phyloP scores from a whole-genome alignment of 2,113 vertebrate genomes.

The Capreolus pygargus region DNA sequence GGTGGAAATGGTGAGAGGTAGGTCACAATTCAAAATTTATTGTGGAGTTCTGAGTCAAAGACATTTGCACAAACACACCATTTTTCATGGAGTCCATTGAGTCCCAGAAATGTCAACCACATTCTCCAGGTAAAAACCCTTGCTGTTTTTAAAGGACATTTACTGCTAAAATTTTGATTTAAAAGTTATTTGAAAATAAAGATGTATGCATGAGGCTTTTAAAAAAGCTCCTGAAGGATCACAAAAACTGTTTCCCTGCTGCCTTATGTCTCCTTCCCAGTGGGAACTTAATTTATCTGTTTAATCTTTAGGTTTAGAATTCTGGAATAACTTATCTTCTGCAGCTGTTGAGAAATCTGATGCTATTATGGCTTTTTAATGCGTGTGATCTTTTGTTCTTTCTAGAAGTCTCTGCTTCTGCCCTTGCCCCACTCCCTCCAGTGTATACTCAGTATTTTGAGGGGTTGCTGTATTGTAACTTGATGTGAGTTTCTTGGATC shows the following conservation, averaged over 20 bases:
- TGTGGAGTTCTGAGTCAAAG: not conserved
- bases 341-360: not conserved
- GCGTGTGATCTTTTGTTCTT: not conserved
- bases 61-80: not conserved
- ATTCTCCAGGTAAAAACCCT: not conserved
- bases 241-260: not conserved
- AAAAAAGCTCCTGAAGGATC: not conserved
- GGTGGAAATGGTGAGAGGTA: not conserved
- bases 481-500: not conserved
- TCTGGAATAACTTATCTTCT: not conserved
- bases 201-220: not conserved
- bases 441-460: not conserved
- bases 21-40: not conserved
- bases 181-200: not conserved
- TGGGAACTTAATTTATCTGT: not conserved
- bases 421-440: not conserved
- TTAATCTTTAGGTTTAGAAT: not conserved
- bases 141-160: not conserved
- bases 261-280: not conserved
- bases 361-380: not conserved
- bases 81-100: not conserved
- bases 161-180: not conserved
- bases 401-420: not conserved
- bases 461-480: not conserved
- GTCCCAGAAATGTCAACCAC: not conserved